Conservation (phyloP, 2,113 vertebrate species). For the Apaloderma vittatum region DNA sequence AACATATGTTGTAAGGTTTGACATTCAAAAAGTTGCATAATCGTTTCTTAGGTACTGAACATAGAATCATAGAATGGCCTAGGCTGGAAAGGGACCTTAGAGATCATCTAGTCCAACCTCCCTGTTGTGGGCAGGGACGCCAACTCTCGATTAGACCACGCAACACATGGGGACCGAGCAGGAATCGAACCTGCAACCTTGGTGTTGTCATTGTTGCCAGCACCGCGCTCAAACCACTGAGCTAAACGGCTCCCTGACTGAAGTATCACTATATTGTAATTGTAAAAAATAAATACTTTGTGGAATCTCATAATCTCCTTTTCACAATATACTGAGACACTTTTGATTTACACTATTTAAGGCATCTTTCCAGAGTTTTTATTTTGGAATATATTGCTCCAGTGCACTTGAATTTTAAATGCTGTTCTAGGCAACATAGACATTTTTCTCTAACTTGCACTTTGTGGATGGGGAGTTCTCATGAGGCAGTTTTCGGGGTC, state of each 20-base stretch:
- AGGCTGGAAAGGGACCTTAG: too few species aligned
- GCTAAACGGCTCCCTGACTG: too few species aligned
- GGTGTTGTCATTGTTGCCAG: too few species aligned
- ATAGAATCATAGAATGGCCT: too few species aligned
- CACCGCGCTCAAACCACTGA: too few species aligned
- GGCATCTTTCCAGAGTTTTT: background rate
- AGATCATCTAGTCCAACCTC: too few species aligned
- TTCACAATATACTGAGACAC: background rate
- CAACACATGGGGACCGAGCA: too few species aligned
- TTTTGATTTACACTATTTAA: background rate
- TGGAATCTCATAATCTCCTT: background rate
- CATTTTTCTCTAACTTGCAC: background rate
- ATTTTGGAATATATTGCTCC: background rate
- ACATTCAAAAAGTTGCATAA: background rate
- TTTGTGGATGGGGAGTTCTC: background rate
- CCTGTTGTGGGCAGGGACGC: too few species aligned
- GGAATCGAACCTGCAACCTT: too few species aligned
- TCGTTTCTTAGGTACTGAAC: background rate
- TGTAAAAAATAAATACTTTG: background rate
- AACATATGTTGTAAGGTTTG: background rate
- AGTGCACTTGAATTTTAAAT: background rate
- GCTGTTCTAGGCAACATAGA: accelerated
- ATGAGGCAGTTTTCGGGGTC: background rate
- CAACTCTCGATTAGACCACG: too few species aligned
- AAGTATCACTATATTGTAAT: background rate